These are phyloP conservation scores for Cassiopea xamachana DNA, from an alignment of 30 jellyfish, hydroid and myxozoan species.

Conservation along the genomic window DNA sequence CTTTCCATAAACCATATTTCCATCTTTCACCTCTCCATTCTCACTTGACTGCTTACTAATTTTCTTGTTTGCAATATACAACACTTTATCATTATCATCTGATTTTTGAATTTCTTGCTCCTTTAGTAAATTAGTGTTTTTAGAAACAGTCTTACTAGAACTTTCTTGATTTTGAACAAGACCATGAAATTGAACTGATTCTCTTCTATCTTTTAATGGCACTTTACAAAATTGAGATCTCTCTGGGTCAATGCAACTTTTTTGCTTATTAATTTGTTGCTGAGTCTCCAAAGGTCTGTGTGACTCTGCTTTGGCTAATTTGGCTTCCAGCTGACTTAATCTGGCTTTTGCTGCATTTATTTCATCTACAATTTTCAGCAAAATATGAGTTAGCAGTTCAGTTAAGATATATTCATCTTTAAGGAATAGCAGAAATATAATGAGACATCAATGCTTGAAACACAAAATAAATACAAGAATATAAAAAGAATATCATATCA, in stretches of 20 bases:
- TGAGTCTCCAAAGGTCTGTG: not conserved
- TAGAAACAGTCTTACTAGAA: not conserved
- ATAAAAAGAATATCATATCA: not conserved
- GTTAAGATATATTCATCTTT: too few relatives aligned
- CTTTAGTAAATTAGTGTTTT: not conserved
- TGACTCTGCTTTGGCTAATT: not conserved
- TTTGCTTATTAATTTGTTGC: not conserved
- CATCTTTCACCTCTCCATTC: not conserved
- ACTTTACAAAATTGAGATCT: too few relatives aligned
- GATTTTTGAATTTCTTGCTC: not conserved
- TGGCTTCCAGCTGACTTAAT: slow-evolving; percentile 18
- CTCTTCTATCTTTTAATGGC: too few relatives aligned
- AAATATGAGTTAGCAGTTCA: not conserved
- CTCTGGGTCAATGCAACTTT: not conserved
- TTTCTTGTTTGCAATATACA: not conserved
- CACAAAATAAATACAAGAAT: not conserved
- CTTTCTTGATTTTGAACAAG: not conserved
- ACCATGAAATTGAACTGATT: too few relatives aligned
- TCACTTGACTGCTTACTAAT: not conserved
- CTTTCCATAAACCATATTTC: not conserved
- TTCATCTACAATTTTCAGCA: slow-evolving; percentile 38
- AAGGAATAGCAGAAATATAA: not conserved
- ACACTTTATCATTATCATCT: not conserved
- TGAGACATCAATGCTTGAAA: not conserved
- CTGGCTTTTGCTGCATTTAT: slow-evolving; percentile 49